phyloP scores from a whole-genome alignment of 2,797 vertebrate species.

The Strix occidentalis region DNA sequence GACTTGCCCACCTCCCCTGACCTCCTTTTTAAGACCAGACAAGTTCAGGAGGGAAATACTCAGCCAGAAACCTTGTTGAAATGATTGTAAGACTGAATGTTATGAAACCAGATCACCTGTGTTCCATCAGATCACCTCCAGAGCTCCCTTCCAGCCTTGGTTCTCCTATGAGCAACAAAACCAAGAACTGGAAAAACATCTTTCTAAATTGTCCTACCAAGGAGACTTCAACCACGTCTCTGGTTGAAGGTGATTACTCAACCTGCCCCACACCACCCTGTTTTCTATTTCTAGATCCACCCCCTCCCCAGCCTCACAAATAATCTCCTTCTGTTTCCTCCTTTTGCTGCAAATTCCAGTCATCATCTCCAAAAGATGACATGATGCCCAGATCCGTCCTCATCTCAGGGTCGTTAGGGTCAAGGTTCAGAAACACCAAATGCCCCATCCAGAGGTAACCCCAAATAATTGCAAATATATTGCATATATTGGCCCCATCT shows the following conservation, averaged over 20 bases:
- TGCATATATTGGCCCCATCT: neutral
- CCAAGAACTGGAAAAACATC: neutral
- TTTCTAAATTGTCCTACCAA: neutral
- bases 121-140: neutral
- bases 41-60: neutral
- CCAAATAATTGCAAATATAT: neutral
- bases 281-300: neutral
- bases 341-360: neutral
- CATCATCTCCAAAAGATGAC: neutral
- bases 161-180: neutral
- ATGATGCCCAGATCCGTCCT: neutral
- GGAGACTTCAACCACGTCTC: neutral
- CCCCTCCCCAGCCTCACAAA: neutral
- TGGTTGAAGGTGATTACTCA: neutral
- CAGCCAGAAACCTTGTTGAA: neutral
- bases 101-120: no score
- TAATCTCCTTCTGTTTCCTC: neutral
- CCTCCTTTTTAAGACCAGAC: neutral
- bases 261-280: neutral
- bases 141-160: neutral
- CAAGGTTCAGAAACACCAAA: neutral
- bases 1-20: neutral
- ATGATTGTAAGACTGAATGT: neutral
- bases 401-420: neutral
- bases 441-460: accelerated